Evolutionary conservation across 1,140 invertebrate genomes (phyloP), one percentile per base, ranked within the genome.

Genomic region (Drosophila busckii): DNA sequence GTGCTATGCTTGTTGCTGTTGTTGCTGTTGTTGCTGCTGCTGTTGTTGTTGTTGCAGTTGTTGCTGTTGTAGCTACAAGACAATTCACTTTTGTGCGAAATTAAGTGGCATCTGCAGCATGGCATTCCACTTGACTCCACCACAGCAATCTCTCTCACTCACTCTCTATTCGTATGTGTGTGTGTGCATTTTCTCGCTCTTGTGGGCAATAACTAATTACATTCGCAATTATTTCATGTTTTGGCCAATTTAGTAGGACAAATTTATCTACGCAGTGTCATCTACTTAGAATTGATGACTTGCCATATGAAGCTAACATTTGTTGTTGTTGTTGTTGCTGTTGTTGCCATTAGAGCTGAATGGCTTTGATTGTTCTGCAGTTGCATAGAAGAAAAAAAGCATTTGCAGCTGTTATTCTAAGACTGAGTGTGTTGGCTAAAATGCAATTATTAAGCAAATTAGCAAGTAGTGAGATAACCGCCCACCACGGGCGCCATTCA

Each of bases 161-260:
- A 13, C 16, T 40, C n/a, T 19, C 1, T 49, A n/a, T 37, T 5
- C 12, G 12, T 56, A 25, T 40, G 19, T 42, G 16, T 44, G 23
- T 37, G 23, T 37, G 3, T 45, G 17, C 15, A 20, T 34, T 59
- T 62, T 68, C 70, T 76, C 76, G 76, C 70, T 83, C 73, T 80
- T 80, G 73, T 66, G 67, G 68, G 70, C 70, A 85, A 86, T 84
- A 86, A 86, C 84, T 86, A 86, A 86, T 86, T 86, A 86, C 84
- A 86, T 86, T 86, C 84, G 84, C 84, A 86, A 86, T 86, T 86
- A 86, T 86, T 86, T 86, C 84, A 86, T 86, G 84, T 86, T 86
- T 86, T 83, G 84, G 84, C 80, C 80, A 86, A 86, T 86, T 86
- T 86, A 86, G 80, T 86, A 59, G 84, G 84, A 83, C 84, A 86